Percentiles rank a stretch among this genome's conserved stretches.
These are phyloP conservation scores for Julus scanicus DNA, from an alignment of 2,888 invertebrate genomes.

Conservation along the genomic window DNA sequence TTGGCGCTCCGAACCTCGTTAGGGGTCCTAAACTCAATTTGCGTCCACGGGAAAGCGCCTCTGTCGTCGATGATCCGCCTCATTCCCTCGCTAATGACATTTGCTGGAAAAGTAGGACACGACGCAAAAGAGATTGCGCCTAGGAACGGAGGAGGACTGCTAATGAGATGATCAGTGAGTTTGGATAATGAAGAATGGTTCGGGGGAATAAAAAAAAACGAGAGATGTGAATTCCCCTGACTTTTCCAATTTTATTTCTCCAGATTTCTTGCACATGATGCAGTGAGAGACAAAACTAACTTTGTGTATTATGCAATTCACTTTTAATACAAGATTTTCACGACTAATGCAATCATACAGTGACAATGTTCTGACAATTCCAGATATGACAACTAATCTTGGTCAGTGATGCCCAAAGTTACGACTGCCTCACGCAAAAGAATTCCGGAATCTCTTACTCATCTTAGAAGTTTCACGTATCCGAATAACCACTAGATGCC, in stretches of 20 bases:
- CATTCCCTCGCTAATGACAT: conserved; percentile 7
- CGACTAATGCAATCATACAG: no score
- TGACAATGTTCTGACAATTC: no score
- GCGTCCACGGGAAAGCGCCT: neutral
- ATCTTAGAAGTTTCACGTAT: no score
- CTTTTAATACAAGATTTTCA: no score
- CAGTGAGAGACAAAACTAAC: no score
- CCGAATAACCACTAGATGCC: neutral
- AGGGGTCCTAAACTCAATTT: conserved; percentile 14
- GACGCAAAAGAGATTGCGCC: neutral
- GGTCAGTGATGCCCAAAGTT: no score
- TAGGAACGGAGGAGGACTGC: neutral
- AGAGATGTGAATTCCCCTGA: neutral
- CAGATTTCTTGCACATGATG: neutral
- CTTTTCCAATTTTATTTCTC: neutral
- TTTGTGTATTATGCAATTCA: no score
- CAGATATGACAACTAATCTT: no score
- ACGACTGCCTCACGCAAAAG: no score
- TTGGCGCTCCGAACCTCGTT: neutral
- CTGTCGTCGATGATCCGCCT: neutral
- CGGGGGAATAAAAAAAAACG: neutral
- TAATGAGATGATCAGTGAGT: neutral
- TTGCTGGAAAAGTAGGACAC: neutral
- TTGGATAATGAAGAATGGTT: neutral
- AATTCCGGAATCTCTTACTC: no score